Base-by-base conservation (phyloP, 2,888 invertebrate species). In the Rambutsinella grinnellia region DNA sequence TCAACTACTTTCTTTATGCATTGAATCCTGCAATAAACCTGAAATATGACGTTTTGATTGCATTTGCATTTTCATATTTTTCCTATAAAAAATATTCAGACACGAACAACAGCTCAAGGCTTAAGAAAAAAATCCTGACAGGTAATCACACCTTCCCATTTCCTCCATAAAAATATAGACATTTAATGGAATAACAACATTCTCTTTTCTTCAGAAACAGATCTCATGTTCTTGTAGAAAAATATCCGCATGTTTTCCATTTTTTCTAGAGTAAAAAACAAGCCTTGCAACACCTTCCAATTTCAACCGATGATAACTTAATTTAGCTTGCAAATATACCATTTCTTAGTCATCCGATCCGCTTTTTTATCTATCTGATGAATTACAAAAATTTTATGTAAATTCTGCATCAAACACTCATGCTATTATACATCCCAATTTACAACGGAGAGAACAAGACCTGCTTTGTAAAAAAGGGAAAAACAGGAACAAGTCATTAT, bases 101-200 rank as follows among this genome's bases (percentile, higher is more conserved):
- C n/a, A n/a, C n/a, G n/a, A n/a, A n/a, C n/a, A n/a, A n/a, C n/a
- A n/a, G n/a, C n/a, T n/a, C n/a, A n/a, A n/a, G n/a, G n/a, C n/a
- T 36, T 36, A 8, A 36, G 36, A 49, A 72, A 71, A 70, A 66
- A 74, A 54, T 57, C 61, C 67, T 74, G 74, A 74, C 74, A 74
- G 74, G 67, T 74, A 74, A 74, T 74, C 74, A 74, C 74, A 74
- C 74, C 74, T 67, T 74, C 66, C 61, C 74, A 61, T 74, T 74
- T 74, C 74, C 74, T 74, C 67, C 36, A 36, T 13, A 36, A 36
- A n/a, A 36, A 36, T 36, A 13, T 13, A 36, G 36, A 13, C 36
- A 8, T 13, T 36, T 36, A 36, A 36, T 36, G 36, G 36, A 13
- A 36, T 8, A 36, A 36, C 36, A 36, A 36, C 36, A 36, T 36